Percentiles rank a stretch among this genome's conserved stretches.
Conservation (phyloP, 2,797 vertebrate species). For the Scleropages formosus region DNA sequence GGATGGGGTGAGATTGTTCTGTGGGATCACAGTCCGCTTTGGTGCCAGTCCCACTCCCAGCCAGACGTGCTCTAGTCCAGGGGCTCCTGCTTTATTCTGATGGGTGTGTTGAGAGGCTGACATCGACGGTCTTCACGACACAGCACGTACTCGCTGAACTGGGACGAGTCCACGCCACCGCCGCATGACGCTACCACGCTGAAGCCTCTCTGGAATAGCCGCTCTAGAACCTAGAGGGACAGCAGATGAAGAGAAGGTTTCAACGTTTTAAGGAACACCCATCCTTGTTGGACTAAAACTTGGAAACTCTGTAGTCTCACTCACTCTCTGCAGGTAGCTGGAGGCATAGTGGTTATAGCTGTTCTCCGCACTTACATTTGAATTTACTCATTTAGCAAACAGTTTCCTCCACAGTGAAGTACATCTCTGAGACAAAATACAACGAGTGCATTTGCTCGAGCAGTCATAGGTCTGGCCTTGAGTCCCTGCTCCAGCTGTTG, state of each 20-base stretch:
- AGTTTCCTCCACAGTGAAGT: too few species aligned
- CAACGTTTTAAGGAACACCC: neutral
- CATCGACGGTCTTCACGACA: conserved; percentile 75
- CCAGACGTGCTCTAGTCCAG: conserved; percentile 70
- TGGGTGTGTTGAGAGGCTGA: conserved; percentile 67
- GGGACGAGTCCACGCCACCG: conserved; percentile 85
- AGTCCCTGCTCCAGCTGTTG: too few species aligned
- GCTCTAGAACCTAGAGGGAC: conserved; percentile 77
- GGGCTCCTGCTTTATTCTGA: conserved; percentile 90
- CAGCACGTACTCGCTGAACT: conserved; percentile 89
- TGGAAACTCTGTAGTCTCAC: too few species aligned
- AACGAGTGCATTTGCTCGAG: too few species aligned
- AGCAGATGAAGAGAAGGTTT: neutral
- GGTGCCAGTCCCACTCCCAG: neutral
- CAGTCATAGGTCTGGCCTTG: too few species aligned
- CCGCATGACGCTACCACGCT: conserved; percentile 79
- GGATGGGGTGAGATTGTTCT: neutral
- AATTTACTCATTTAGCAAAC: too few species aligned
- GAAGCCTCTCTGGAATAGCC: conserved; percentile 86
- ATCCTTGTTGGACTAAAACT: neutral
- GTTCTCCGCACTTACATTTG: too few species aligned
- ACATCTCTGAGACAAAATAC: too few species aligned
- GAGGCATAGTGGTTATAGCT: too few species aligned
- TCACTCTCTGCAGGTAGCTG: too few species aligned
- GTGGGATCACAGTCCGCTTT: conserved; percentile 20